Evolutionary conservation across 2,888 invertebrate species (phyloP).

Genomic region (Acanthacorydalis orientalis): DNA sequence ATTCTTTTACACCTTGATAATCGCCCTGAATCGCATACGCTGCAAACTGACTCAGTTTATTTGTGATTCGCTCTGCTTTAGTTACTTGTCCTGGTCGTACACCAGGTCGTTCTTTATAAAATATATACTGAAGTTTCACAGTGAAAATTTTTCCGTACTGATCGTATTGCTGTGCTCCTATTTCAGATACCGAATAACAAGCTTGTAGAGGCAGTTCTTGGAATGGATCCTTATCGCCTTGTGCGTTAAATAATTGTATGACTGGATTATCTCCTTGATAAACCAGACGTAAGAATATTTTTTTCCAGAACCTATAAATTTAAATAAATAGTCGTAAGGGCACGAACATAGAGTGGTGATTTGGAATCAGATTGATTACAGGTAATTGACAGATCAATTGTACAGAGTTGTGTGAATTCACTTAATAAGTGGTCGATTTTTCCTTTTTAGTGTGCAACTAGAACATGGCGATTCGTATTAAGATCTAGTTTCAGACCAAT

Average conservation of each 20-base stretch:
- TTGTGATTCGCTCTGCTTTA: constrained; percentile 81
- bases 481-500: no score
- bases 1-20: constrained; percentile 85
- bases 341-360: no score
- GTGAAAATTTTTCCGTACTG: constrained; percentile 99
- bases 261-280: constrained; percentile 68
- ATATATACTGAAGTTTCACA: constrained; percentile 87
- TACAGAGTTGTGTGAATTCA: no score
- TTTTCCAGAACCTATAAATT: constrained; percentile 84
- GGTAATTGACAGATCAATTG: no score
- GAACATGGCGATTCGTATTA: no score
- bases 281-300: constrained; percentile 72
- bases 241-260: constrained; percentile 69
- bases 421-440: no score
- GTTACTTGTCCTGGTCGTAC: constrained; percentile 88
- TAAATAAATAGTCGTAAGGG: no score
- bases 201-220: constrained; percentile 89
- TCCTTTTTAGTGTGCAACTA: no score
- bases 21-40: constrained; percentile 88
- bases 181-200: constrained; percentile 88
- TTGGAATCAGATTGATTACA: no score
- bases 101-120: constrained; percentile 95
- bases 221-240: constrained; percentile 78
- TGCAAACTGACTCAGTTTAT: constrained; percentile 82
- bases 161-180: constrained; percentile 94